These are phyloP conservation scores for Amiota communis DNA, from an alignment of 2,888 invertebrate species.

Conservation along the genomic window DNA sequence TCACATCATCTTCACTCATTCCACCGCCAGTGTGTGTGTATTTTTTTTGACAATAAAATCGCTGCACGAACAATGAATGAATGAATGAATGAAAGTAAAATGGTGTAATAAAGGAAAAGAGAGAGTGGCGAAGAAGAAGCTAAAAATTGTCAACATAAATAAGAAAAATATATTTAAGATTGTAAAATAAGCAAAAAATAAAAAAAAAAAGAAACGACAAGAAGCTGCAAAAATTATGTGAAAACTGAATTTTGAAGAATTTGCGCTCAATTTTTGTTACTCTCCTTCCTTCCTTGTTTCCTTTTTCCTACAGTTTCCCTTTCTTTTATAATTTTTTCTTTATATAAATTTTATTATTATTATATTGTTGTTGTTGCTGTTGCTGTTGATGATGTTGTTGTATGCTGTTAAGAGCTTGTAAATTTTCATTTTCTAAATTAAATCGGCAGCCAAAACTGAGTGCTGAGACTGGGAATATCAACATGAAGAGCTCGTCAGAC, in stretches of 20 bases:
- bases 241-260: neutral
- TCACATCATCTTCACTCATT: too few relatives aligned
- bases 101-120: conserved; percentile 2
- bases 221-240: conserved; percentile 2
- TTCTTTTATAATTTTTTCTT: neutral
- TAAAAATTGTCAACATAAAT: conserved; percentile 14
- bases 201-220: conserved; percentile 2
- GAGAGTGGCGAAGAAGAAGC: neutral
- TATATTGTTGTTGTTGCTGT: neutral
- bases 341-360: neutral
- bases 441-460: conserved; percentile 44
- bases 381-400: conserved; percentile 32
- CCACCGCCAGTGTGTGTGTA: neutral
- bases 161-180: conserved; percentile 38
- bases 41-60: conserved; percentile 54
- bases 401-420: conserved; percentile 45
- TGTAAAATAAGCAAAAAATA: neutral
- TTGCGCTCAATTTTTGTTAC: too few relatives aligned
- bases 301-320: too few relatives aligned
- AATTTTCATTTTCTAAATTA: conserved; percentile 65
- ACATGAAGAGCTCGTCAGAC: neutral
- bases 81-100: conserved; percentile 38
- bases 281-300: too few relatives aligned
- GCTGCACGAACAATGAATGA: neutral
- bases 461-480: neutral